phyloP scores from a whole-genome alignment of 2,888 invertebrate genomes.

The Anticlea derivata region DNA sequence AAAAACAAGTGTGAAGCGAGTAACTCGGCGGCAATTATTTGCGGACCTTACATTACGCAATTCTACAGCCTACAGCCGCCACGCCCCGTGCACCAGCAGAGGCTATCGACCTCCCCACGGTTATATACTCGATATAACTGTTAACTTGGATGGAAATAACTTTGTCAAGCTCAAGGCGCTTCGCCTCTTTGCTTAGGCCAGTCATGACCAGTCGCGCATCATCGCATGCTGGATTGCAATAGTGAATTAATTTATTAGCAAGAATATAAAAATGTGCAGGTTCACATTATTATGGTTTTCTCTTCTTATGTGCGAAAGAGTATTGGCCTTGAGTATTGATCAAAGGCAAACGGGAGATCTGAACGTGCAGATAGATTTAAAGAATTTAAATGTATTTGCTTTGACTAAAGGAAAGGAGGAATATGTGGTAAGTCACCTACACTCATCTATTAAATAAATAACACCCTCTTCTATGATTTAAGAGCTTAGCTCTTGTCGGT shows the following conservation, averaged over 20 bases:
- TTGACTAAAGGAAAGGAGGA: constrained; percentile 85
- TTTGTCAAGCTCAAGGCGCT: constrained; percentile 65
- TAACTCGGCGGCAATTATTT: no score
- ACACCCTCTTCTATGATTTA: no score
- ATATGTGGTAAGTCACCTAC: constrained; percentile 80
- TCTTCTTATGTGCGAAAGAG: constrained; percentile 41
- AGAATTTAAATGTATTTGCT: constrained; percentile 90
- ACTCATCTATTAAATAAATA: neutral
- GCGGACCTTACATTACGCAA: constrained; percentile 72
- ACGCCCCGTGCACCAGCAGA: constrained; percentile 65
- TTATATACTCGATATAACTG: constrained; percentile 76
- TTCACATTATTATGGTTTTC: constrained; percentile 41
- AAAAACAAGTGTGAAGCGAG: no score
- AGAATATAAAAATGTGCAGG: constrained; percentile 42
- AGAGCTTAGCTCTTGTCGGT: no score
- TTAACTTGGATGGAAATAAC: constrained; percentile 80
- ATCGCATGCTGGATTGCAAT: constrained; percentile 58
- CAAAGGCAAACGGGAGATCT: constrained; percentile 91
- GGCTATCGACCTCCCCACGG: constrained; percentile 81
- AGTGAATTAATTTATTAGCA: constrained; percentile 23
- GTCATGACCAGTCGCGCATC: constrained; percentile 56
- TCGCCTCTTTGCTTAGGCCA: constrained; percentile 34
- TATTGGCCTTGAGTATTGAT: constrained; percentile 73
- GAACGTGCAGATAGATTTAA: constrained; percentile 91
- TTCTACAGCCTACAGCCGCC: constrained; percentile 47